Evolutionary conservation across 2,797 vertebrate species (phyloP), one percentile per base, ranked within the genome.

Genomic region (Girardinus metallicus): DNA sequence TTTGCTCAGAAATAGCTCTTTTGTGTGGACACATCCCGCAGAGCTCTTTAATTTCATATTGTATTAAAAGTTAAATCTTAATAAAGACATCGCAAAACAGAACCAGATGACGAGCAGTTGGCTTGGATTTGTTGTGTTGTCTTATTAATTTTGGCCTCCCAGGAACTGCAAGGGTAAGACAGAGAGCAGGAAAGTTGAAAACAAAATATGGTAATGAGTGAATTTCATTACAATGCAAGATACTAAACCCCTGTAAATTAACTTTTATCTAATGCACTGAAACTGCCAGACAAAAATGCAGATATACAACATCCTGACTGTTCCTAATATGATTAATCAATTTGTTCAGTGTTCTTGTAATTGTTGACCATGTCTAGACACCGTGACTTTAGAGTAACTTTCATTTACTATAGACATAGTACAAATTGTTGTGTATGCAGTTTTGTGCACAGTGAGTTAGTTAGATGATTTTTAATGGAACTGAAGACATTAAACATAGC

Each of bases 171-270:
- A 66, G 1, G 34, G 29, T 3, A 23, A 21, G 2, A 7, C 57
- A 18, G 57, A 34, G 57, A 8, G 15, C 57, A 62, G 29, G 36
- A 66, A 39, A 66, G 16, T 11, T 36, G 31, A 34, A 66, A 66
- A 66, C 31, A 31, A 66, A 39, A 66, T 21, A 66, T 66, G 62
- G 6, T 18, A 36, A 64, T 64, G 62, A 36, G 8, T 64, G 62
- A 64, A 66, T 66, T 36, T 36, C 15, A 66, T 66, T 66, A 66
- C 62, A 62, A 62, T 62, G 57, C 29, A 18, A 62, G 57, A 62
- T 62, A 62, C 15, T 16, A 12, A 62, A 62, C 57, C 5, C 29
- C 29, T 62, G 29, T 62, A 62, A 34, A 16, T 62, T 1, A 34
- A 62, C 13, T 5, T 16, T 16, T 34, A 49, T 60, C 29, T 34